Evolutionary conservation across 2,113 vertebrate species (phyloP), one percentile per base, ranked within the genome.

Genomic region (Phoxinus phoxinus): DNA sequence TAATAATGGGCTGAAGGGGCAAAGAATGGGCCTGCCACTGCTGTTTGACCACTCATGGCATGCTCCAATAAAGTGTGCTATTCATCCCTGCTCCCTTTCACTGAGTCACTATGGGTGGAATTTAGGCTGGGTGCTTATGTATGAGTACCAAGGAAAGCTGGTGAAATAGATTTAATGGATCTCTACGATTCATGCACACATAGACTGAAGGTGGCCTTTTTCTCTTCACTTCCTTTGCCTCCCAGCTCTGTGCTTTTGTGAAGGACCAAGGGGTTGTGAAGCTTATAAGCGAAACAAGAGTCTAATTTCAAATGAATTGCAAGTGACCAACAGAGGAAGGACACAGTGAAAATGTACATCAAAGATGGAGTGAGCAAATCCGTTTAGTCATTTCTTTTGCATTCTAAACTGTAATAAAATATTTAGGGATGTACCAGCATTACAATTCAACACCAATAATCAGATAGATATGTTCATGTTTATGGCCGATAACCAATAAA

Each of bases 41-140:
- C 88, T 87, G 90, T 92, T 89, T 92, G 89, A 91, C 90, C 91
- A 92, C 91, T 90, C 90, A 91, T 82, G 88, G 92, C 89, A 85
- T 82, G 86, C 89, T 90, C 91, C 91, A 93, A 93, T 95, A 94
- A 93, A 93, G 90, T 91, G 85, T 71, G 82, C 90, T 89, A 93
- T 93, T 93, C 93, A 93, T 92, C 86, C 86, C 19, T 13, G 81
- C 89, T 90, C 85, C 90, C 89, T 90, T 91, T 93, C 92, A 92
- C 81, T 76, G 88, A 17, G 76, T 89, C 89, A 84, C 88, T 88
- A 88, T 84, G 89, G 88, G 87, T 83, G 76, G 88, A 88, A 77
- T 86, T 92, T 89, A 85, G 80, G 90, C 74, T 84, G 90, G 82
- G 88, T 88, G 93, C 90, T 79, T 87, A 84, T 92, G 89, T 88